Conservation (phyloP, 1,140 invertebrate species). For the Pseudomyrmex flavicornis region DNA sequence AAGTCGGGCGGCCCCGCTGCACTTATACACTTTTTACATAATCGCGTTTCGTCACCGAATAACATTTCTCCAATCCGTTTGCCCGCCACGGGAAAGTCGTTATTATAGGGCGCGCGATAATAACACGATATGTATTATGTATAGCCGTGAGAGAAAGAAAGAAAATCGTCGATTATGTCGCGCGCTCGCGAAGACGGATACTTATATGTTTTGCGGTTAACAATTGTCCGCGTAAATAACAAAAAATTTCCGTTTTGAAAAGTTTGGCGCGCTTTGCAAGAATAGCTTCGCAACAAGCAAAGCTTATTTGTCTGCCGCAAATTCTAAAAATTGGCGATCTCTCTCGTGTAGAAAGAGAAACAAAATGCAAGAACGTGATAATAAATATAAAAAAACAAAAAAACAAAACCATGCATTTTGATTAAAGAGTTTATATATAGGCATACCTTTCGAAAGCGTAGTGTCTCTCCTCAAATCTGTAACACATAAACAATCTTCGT, state of each 20-base stretch:
- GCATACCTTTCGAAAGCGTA: slow-evolving; percentile 85
- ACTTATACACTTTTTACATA: slow-evolving; percentile 71
- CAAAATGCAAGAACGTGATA: neutral
- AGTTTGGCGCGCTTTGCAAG: neutral
- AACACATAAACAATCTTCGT: slow-evolving; percentile 84
- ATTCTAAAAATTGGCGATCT: neutral
- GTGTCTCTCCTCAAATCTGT: slow-evolving; percentile 85
- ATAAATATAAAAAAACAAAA: neutral
- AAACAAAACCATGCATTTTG: slow-evolving; percentile 61
- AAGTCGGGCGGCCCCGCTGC: slow-evolving; percentile 63
- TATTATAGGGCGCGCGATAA: slow-evolving; percentile 60
- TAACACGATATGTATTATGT: slow-evolving; percentile 70
- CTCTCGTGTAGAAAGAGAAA: too few species aligned
- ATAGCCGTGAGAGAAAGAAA: slow-evolving; percentile 26
- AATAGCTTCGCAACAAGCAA: neutral
- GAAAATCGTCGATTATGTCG: neutral
- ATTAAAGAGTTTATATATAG: slow-evolving; percentile 69
- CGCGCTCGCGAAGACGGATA: neutral
- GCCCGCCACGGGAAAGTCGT: slow-evolving; percentile 33
- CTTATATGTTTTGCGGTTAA: neutral
- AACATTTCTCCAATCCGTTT: slow-evolving; percentile 71
- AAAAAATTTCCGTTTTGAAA: neutral
- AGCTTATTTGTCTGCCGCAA: neutral
- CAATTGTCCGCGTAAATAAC: neutral
- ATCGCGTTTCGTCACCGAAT: slow-evolving; percentile 72